Conservation (phyloP, 2,888 invertebrate species). For the Meteorus cinctellus region DNA sequence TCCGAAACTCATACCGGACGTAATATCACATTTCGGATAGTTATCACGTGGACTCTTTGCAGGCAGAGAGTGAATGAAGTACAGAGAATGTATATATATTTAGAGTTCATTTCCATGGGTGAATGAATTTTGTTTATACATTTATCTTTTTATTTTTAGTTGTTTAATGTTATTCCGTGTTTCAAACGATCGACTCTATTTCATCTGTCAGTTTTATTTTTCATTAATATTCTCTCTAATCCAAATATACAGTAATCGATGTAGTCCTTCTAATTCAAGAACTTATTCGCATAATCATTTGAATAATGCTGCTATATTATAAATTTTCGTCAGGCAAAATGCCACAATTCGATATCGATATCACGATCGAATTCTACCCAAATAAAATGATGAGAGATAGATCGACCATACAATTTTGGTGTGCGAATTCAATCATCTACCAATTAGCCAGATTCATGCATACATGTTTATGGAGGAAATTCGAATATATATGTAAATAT, state of each 20-base stretch:
- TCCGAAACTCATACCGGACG: conserved; percentile 27
- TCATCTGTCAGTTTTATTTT: no score
- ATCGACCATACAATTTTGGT: conserved; percentile 14
- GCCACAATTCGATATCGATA: not conserved
- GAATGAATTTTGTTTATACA: not conserved
- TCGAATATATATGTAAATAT: not conserved
- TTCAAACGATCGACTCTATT: not conserved
- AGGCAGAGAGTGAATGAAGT: not conserved
- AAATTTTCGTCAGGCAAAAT: not conserved
- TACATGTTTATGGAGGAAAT: conserved; percentile 29
- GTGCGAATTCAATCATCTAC: conserved; percentile 16
- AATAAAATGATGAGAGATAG: conserved; percentile 18
- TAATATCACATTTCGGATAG: conserved; percentile 32
- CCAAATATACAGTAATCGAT: not conserved
- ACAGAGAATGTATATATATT: not conserved
- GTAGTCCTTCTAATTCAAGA: not conserved
- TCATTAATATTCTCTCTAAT: not conserved
- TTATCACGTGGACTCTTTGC: conserved; percentile 22
- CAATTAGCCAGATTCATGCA: not conserved
- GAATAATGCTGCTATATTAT: not conserved
- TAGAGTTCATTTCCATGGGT: not conserved
- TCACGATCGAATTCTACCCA: not conserved
- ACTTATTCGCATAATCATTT: not conserved
- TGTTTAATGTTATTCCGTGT: not conserved
- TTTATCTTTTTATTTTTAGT: not conserved